These are phyloP conservation scores for Cheilosia variabilis DNA, from an alignment of 2,888 invertebrate genomes.

Conservation along the genomic window DNA sequence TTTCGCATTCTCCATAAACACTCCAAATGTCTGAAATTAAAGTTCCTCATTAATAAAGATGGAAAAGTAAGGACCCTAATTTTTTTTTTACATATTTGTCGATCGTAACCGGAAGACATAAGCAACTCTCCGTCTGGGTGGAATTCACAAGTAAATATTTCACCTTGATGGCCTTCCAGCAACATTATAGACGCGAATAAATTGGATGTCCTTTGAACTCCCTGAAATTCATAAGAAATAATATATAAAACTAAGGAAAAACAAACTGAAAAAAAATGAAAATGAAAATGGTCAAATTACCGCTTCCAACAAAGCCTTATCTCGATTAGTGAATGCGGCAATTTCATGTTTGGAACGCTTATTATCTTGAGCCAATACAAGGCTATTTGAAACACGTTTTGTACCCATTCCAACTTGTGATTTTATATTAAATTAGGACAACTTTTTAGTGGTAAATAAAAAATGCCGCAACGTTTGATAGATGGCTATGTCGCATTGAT, in stretches of 20 bases:
- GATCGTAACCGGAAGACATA: constrained; percentile 97
- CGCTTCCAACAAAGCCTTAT: constrained; percentile 90
- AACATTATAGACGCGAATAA: constrained; percentile 97
- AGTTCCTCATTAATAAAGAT: constrained; percentile 1
- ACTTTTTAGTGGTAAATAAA: constrained; percentile 3
- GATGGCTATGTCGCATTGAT: not conserved
- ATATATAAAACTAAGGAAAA: not conserved
- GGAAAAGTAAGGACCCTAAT: not conserved
- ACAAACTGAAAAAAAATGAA: not conserved
- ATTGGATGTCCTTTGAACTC: constrained; percentile 92
- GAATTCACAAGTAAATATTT: constrained; percentile 96
- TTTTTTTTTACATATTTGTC: constrained; percentile 94
- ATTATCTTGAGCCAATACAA: constrained; percentile 84
- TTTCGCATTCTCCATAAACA: constrained; percentile 99
- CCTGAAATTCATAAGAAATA: constrained; percentile 80
- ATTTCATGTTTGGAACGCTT: constrained; percentile 90
- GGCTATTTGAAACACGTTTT: constrained; percentile 80
- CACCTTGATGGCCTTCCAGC: constrained; percentile 98
- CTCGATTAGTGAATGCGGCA: constrained; percentile 88
- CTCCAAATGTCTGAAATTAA: constrained; percentile 93
- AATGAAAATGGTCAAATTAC: constrained; percentile 85
- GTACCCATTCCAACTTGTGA: constrained; percentile 78
- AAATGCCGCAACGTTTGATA: constrained; percentile 3
- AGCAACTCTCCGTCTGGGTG: constrained; percentile 98
- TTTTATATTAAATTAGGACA: not conserved